These are phyloP conservation scores for Zelostemma sp. DNA, from an alignment of 1,140 invertebrate genomes.

Conservation along the genomic window DNA sequence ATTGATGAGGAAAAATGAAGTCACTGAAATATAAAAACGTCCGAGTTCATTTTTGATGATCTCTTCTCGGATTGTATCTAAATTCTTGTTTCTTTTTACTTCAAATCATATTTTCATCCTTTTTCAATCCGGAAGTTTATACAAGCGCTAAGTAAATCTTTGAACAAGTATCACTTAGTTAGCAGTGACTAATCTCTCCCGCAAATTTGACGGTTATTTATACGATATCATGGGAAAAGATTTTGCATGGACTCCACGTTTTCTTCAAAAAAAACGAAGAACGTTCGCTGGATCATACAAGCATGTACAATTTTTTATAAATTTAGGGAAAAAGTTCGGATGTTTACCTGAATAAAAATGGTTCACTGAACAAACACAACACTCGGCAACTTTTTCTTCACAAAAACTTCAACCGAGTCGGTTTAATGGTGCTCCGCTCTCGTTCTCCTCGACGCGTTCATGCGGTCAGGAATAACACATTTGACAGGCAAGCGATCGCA, in stretches of 20 bases:
- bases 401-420: background rate
- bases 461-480: constrained; percentile 16
- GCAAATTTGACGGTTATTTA: background rate
- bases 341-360: background rate
- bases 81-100: too few species aligned
- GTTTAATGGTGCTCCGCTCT: background rate
- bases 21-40: background rate
- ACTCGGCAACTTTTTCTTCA: constrained; percentile 10
- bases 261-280: too few species aligned
- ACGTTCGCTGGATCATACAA: background rate
- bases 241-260: background rate
- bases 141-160: background rate
- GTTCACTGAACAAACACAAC: background rate
- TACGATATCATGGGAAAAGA: background rate
- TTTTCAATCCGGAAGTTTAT: background rate
- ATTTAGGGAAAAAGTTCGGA: background rate
- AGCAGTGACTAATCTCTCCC: background rate
- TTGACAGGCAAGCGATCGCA: constrained; percentile 12
- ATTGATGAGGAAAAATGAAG: constrained; percentile 2
- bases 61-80: too few species aligned
- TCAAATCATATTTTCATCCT: too few species aligned
- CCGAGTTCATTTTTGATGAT: background rate
- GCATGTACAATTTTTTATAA: background rate
- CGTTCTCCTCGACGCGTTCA: constrained; percentile 19
- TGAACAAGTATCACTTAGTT: background rate